Conservation (phyloP, 2,888 invertebrate genomes). For the Dynastes hyllus region DNA sequence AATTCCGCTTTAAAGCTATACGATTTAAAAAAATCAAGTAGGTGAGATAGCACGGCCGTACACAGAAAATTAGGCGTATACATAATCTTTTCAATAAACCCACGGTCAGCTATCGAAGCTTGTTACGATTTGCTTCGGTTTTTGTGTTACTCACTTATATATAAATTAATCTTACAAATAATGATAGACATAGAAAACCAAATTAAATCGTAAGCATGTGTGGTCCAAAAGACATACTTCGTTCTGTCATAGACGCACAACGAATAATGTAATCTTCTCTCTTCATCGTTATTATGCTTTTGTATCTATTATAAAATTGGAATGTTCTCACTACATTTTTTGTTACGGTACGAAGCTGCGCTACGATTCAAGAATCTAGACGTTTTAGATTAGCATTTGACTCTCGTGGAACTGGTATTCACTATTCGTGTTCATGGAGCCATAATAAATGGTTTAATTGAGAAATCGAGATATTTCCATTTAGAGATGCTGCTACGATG, state of each 20-base stretch:
- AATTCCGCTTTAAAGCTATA: no score
- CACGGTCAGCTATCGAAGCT: slow-evolving; percentile 26
- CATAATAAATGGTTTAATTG: slow-evolving; percentile 2
- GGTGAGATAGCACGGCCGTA: neutral
- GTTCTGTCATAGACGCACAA: slow-evolving; percentile 3
- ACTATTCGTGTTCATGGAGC: neutral
- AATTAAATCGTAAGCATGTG: slow-evolving; percentile 41
- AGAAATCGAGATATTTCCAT: no score
- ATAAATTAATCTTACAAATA: slow-evolving; percentile 45
- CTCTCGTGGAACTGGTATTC: neutral
- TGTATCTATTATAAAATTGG: slow-evolving; percentile 18
- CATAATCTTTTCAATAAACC: slow-evolving; percentile 36
- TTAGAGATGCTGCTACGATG: no score
- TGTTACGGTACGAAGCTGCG: neutral
- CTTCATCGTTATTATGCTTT: slow-evolving; percentile 1
- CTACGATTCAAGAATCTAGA: neutral
- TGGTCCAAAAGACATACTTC: slow-evolving; percentile 6
- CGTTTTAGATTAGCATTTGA: neutral
- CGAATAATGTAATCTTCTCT: slow-evolving; percentile 7
- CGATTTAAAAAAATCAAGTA: neutral
- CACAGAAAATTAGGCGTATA: slow-evolving; percentile 34
- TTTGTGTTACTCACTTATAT: slow-evolving; percentile 41
- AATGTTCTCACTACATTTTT: slow-evolving; percentile 9
- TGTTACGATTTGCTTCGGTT: slow-evolving; percentile 40
- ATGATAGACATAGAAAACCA: slow-evolving; percentile 43